Evolutionary conservation across 2,888 invertebrate species (phyloP).

Genomic region (Caenorhabditis angaria): DNA sequence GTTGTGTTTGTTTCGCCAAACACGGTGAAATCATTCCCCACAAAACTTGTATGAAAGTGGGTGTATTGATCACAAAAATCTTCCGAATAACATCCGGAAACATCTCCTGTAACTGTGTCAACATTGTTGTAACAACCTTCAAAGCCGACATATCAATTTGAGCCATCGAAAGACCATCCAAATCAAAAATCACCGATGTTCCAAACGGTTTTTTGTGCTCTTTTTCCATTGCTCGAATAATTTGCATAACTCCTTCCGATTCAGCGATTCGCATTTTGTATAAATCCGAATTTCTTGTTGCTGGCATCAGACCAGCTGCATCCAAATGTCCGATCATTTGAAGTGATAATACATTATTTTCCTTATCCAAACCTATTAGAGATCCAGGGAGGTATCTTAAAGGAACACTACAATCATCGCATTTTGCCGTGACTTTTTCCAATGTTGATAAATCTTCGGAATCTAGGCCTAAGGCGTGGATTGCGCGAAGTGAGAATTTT

Average conservation of each 20-base stretch:
- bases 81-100: constrained; percentile 68
- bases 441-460: constrained; percentile 55
- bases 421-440: constrained; percentile 56
- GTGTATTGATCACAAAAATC: constrained; percentile 63
- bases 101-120: constrained; percentile 64
- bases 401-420: constrained; percentile 51
- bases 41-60: constrained; percentile 63
- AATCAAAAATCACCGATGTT: constrained; percentile 66
- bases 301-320: constrained; percentile 58
- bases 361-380: constrained; percentile 63
- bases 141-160: constrained; percentile 58
- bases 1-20: constrained; percentile 64
- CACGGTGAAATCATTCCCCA: constrained; percentile 65
- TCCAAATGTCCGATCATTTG: constrained; percentile 65
- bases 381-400: constrained; percentile 60
- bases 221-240: constrained; percentile 57
- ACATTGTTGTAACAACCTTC: constrained; percentile 61
- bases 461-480: constrained; percentile 61
- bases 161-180: constrained; percentile 62
- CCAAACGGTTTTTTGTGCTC: constrained; percentile 57
- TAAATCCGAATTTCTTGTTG: constrained; percentile 58
- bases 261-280: constrained; percentile 66
- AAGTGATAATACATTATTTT: constrained; percentile 62
- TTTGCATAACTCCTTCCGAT: constrained; percentile 67
- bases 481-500: constrained; percentile 57